Base-by-base conservation (phyloP, 2,797 vertebrate genomes). In the Poecile montanus region DNA sequence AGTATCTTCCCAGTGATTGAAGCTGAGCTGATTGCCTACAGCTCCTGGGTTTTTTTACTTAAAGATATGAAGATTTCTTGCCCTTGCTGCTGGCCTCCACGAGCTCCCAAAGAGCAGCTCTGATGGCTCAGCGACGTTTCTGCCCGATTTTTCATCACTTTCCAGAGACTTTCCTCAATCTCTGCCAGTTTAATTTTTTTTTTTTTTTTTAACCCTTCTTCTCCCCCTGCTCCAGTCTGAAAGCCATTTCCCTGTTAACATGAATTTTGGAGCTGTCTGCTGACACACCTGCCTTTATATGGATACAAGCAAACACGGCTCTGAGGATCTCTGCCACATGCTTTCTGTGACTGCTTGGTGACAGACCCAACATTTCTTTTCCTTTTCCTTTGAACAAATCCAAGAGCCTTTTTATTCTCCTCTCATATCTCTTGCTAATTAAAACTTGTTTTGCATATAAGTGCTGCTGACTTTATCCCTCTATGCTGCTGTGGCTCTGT, bases 1-100 rank as follows among this genome's bases (percentile, higher is more conserved):
- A 90, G 94, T 94, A 53, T 88, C 95, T 95, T 90, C 27, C 73
- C 6, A 0, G 73, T 84, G 96, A 94, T 91, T 95, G 96, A 96
- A 94, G 89, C 6, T 44, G 83, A 93, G 73, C 89, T 96, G 89
- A 91, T 96, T 96, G 93, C 93, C 93, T 94, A 34, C 82, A 94
- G 94, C 91, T 84, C 73, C 51, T 3, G 26, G 72, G 12, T 88
- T 91, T 91, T 92, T 88, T 89, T 62, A 51, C 92, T 81, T 79
- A 32, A 73, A 94, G 89, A 88, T 90, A 88, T 21, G 93, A 94
- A 94, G 91, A 88, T 94, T 91, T 91, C 88, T 81, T 76, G 89
- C 79, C 95, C 89, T 93, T 86, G 86, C 70, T 62, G 38, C 73
- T 83, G 88, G 72, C 82, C 85, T 80, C 61, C 45, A 34, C 0